phyloP scores from a whole-genome alignment of 2,113 vertebrate genomes.

The Shinisaurus crocodilurus region DNA sequence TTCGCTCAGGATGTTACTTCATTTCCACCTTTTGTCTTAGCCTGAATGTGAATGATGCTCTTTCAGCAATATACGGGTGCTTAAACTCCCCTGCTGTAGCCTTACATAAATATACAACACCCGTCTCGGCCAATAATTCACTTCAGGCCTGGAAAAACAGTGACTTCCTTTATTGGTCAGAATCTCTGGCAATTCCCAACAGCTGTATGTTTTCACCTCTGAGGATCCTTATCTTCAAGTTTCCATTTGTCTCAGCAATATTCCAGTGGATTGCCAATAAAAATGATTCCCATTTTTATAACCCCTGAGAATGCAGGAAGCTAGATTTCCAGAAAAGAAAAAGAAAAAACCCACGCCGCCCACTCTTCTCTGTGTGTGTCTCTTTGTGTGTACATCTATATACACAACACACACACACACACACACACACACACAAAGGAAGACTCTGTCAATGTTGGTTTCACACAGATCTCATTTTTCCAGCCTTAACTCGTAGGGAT shows the following conservation, averaged over 20 bases:
- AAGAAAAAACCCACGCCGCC: background rate
- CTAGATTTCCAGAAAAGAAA: constrained; percentile 69
- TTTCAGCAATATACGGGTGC: constrained; percentile 97
- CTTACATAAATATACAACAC: constrained; percentile 98
- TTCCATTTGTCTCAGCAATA: constrained; percentile 88
- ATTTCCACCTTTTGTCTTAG: constrained; percentile 99
- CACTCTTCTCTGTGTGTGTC: background rate
- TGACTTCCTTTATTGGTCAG: constrained; percentile 98
- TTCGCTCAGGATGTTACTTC: constrained; percentile 96
- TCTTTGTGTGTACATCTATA: background rate
- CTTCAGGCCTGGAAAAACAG: constrained; percentile 94
- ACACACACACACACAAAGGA: background rate
- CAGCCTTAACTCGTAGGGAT: background rate
- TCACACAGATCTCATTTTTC: background rate
- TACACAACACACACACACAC: background rate
- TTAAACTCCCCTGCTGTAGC: constrained; percentile 89
- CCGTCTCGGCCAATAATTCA: constrained; percentile 89
- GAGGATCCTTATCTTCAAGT: constrained; percentile 87
- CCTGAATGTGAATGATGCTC: constrained; percentile 95
- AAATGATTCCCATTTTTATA: constrained; percentile 87
- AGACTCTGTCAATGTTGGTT: background rate
- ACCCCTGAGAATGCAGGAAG: constrained; percentile 78
- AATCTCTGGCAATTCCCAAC: constrained; percentile 90
- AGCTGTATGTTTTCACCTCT: constrained; percentile 87
- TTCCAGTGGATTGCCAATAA: constrained; percentile 86